These are phyloP conservation scores for Ophraella communa DNA, from an alignment of 2,888 invertebrate species.

Conservation along the genomic window DNA sequence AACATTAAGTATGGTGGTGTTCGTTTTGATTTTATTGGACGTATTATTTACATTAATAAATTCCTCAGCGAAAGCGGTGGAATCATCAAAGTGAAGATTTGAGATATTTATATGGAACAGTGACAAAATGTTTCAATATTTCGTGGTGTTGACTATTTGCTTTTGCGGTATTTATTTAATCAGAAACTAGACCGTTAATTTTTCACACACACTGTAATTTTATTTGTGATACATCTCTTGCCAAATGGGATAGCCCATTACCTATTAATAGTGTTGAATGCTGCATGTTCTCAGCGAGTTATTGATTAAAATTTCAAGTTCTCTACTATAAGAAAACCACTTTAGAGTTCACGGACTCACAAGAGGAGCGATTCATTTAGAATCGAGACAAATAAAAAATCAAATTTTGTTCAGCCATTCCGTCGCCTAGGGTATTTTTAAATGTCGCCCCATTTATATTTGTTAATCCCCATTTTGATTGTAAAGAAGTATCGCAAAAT, in stretches of 20 bases:
- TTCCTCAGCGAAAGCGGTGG: not conserved
- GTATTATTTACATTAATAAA: not conserved
- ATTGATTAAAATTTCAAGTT: constrained; percentile 27
- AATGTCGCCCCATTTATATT: too few relatives aligned
- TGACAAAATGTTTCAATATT: not conserved
- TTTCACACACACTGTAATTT: not conserved
- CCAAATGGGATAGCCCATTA: not conserved
- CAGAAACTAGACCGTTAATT: not conserved
- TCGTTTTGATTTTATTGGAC: not conserved
- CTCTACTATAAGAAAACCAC: constrained; percentile 32
- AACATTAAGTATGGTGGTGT: not conserved
- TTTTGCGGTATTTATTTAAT: not conserved
- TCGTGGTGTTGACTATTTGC: not conserved
- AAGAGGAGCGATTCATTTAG: constrained; percentile 27
- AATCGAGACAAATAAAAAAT: constrained; percentile 13
- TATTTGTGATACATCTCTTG: not conserved
- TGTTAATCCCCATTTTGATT: too few relatives aligned
- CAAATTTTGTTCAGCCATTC: constrained; percentile 3
- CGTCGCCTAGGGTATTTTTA: not conserved
- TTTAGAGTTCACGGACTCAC: constrained; percentile 43
- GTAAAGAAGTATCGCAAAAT: too few relatives aligned
- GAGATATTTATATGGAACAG: not conserved
- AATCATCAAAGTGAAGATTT: not conserved
- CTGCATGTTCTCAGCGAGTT: constrained; percentile 13
- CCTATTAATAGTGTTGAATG: constrained; percentile 20